Conservation (phyloP, 2,113 vertebrate genomes). For the Barnardius zonarius region DNA sequence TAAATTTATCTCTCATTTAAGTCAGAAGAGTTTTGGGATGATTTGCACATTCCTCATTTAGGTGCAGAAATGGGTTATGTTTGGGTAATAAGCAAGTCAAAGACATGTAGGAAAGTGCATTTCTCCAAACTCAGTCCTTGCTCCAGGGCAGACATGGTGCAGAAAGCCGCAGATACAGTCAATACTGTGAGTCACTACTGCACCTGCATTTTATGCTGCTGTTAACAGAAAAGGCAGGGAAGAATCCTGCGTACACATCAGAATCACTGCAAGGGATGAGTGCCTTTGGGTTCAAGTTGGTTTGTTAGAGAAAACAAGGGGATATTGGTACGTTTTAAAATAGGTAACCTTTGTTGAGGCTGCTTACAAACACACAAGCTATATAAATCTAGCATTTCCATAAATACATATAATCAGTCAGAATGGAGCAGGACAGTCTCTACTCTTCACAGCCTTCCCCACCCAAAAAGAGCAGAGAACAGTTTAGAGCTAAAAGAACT, state of each 20-base stretch:
- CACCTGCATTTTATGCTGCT: not conserved
- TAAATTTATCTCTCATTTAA: not conserved
- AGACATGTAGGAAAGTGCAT: not conserved
- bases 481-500: slow-evolving; percentile 31
- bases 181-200: not conserved
- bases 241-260: not conserved
- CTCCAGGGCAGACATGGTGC: not conserved
- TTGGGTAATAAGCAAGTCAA: not conserved
- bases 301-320: not conserved
- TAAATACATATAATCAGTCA: not conserved
- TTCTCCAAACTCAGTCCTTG: not conserved
- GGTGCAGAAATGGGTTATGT: not conserved
- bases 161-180: not conserved
- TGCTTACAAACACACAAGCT: not conserved
- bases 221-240: not conserved
- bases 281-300: not conserved
- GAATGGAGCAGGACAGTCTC: not conserved
- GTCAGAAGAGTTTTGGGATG: not conserved
- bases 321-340: not conserved
- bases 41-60: not conserved
- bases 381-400: not conserved
- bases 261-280: not conserved
- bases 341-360: not conserved
- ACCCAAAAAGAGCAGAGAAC: not conserved
- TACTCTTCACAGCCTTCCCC: not conserved